Conservation (phyloP, 2,113 vertebrate species). For the Tachysurus fulvidraco region DNA sequence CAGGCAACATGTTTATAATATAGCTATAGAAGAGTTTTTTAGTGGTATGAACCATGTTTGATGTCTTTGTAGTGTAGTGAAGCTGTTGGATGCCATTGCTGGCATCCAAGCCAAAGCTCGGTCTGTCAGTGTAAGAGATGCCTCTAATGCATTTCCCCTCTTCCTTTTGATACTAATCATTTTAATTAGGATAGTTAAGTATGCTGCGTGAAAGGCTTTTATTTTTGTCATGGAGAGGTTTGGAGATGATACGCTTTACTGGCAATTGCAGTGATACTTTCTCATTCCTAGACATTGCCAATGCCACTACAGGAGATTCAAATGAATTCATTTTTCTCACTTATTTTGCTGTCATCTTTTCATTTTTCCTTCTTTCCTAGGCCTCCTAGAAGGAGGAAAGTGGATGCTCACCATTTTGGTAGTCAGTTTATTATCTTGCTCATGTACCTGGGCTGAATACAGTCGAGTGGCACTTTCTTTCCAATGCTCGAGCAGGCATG, state of each 20-base stretch:
- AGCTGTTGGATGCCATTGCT: not conserved
- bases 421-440: constrained; percentile 15
- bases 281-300: constrained; percentile 32
- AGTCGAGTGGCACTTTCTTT: not conserved
- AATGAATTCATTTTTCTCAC: constrained; percentile 46
- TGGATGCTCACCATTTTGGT: not conserved
- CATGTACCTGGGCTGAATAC: not conserved
- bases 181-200: constrained; percentile 11
- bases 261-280: constrained; percentile 22
- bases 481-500: not conserved
- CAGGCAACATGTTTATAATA: not conserved
- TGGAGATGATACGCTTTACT: constrained; percentile 6
- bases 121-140: not conserved
- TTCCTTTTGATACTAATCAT: not conserved
- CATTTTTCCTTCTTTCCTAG: not conserved
- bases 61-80: not conserved
- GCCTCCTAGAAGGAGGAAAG: constrained; percentile 3
- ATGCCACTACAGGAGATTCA: constrained; percentile 17
- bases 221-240: constrained; percentile 17
- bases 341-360: constrained; percentile 25
- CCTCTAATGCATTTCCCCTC: not conserved
- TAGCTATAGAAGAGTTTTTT: not conserved
- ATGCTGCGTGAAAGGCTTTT: not conserved
- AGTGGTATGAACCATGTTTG: not conserved
- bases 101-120: not conserved